Evolutionary conservation across 2,113 vertebrate genomes (phyloP).

Genomic region (Sylvilagus bachmani): DNA sequence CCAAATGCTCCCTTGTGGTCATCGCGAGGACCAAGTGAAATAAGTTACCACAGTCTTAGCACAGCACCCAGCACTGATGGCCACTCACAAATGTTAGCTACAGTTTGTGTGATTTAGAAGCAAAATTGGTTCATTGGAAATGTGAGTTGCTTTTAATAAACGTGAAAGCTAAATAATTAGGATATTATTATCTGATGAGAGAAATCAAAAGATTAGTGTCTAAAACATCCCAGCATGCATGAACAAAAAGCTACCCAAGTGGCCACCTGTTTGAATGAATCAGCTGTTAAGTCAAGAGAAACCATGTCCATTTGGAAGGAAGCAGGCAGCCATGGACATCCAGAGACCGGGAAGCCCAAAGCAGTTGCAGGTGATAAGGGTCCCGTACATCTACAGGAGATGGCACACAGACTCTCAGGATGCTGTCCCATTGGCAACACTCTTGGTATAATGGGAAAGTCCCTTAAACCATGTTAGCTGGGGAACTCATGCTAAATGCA

Average conservation of each 20-base stretch:
- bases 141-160: slow-evolving; percentile 24
- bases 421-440: neutral
- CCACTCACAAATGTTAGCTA: neutral
- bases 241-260: neutral
- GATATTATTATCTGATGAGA: slow-evolving; percentile 18
- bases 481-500: neutral
- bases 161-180: slow-evolving; percentile 43
- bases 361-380: neutral
- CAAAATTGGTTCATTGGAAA: neutral
- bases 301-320: neutral
- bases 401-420: neutral
- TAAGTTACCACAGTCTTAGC: neutral
- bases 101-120: neutral
- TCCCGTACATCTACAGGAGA: neutral
- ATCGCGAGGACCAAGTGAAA: neutral
- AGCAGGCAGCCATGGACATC: neutral
- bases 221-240: neutral
- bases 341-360: neutral
- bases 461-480: neutral
- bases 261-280: neutral
- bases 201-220: neutral
- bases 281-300: neutral
- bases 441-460: neutral
- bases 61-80: neutral
- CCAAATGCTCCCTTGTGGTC: neutral